Base-by-base conservation (phyloP, 2,113 vertebrate species). In the Spea multiplicata region DNA sequence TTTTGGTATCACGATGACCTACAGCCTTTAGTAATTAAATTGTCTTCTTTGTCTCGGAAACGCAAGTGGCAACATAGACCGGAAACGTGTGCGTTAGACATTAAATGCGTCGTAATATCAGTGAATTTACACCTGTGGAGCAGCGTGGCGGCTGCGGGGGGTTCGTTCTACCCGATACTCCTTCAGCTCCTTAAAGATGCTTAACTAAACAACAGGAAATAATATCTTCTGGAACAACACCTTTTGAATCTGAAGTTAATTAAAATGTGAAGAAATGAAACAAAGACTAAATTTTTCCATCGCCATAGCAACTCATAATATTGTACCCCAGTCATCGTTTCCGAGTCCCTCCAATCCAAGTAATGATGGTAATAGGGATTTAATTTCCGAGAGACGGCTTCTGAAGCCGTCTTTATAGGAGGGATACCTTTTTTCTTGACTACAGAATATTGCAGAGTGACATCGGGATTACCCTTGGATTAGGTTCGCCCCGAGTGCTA, bases 231-330 rank as follows among this genome's bases (percentile, higher is more conserved):
- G 55, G 10, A 59, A 9, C 2, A 59, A 68, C 47, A 70, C 67
- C 67, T 70, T n/a, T 47, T 70, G 67, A 7, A 16, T 52, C n/a
- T 50, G 3, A 12, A 70, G 1, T 14, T 50, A 49, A 70, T 70
- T 70, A 70, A 70, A 70, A 49, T 50, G 48, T 49, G 50, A 64
- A 64, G 61, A 30, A 70, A 70, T 70, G 6, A 50, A 5, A 50
- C 14, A 50, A 1, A 3, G 47, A 17, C 3, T 70, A 50, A 30
- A 70, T 70, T 48, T n/a, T n/a, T n/a, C 48, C 67, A 16, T 70
- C 13, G 47, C 67, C 13, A 70, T 70, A 9, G 67, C 67, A 70
- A 70, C 67, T 5, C 61, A 16, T 9, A 64, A 59, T 59, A 59
- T 59, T 4, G 8, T 13, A 13, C 55, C 55, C 4, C 2, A 13